Conservation (phyloP, 2,888 invertebrate species). For the Spodoptera picta region DNA sequence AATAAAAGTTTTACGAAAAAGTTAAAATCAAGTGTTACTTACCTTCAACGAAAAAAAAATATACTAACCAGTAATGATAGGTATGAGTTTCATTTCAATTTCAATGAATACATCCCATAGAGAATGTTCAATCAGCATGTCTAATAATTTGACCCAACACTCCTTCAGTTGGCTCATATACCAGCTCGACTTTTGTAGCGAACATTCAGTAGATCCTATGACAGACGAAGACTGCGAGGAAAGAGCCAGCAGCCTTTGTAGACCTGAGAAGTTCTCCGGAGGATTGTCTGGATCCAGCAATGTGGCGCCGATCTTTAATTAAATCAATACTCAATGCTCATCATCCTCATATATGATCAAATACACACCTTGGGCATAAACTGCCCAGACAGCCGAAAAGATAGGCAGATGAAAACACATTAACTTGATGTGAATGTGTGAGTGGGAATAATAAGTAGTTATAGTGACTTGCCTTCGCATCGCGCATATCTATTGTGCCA, state of each 20-base stretch:
- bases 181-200: slow-evolving; percentile 73
- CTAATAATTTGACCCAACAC: slow-evolving; percentile 59
- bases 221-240: slow-evolving; percentile 63
- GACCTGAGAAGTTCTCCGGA: slow-evolving; percentile 72
- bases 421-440: no score
- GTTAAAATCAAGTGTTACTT: neutral
- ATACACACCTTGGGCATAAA: no score
- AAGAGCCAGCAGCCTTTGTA: slow-evolving; percentile 69
- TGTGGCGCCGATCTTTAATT: slow-evolving; percentile 75
- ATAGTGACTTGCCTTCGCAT: slow-evolving; percentile 67
- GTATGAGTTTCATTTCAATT: slow-evolving; percentile 82
- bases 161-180: slow-evolving; percentile 67
- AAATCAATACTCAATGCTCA: no score
- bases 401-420: no score
- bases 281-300: slow-evolving; percentile 81
- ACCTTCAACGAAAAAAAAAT: neutral
- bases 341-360: no score
- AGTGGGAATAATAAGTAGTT: no score
- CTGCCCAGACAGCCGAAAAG: no score
- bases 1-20: no score
- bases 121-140: slow-evolving; percentile 63
- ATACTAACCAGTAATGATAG: slow-evolving; percentile 77
- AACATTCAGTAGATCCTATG: slow-evolving; percentile 68
- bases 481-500: slow-evolving; percentile 61
- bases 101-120: slow-evolving; percentile 80